Percentiles rank a stretch among this genome's conserved stretches.
Conservation (phyloP, 2,888 invertebrate genomes). For the Volucella bombylans region DNA sequence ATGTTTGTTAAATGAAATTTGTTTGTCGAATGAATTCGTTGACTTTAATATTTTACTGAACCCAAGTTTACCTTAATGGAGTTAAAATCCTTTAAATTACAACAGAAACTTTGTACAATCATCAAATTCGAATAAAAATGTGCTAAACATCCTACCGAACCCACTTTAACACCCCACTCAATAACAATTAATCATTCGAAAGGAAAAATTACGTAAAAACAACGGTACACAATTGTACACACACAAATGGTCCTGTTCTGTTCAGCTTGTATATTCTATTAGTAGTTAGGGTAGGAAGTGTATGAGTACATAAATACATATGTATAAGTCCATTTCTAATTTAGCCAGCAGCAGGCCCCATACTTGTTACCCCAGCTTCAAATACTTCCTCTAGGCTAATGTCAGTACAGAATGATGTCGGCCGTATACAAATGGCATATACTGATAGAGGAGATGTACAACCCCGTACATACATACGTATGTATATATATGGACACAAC, state of each 20-base stretch:
- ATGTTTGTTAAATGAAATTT: too few relatives aligned
- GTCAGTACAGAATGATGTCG: constrained; percentile 61
- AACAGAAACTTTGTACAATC: neutral
- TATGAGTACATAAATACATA: neutral
- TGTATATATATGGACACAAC: constrained; percentile 3
- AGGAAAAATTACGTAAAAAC: constrained; percentile 71
- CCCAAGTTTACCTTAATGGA: neutral
- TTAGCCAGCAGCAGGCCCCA: constrained; percentile 59
- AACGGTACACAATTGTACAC: constrained; percentile 57
- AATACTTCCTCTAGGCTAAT: constrained; percentile 55
- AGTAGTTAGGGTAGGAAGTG: constrained; percentile 4
- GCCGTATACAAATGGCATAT: neutral
- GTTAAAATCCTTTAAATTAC: neutral
- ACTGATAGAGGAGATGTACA: too few relatives aligned
- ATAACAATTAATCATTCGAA: constrained; percentile 71
- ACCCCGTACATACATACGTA: too few relatives aligned
- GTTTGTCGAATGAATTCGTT: too few relatives aligned
- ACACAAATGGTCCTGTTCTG: constrained; percentile 55
- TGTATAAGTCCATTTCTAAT: constrained; percentile 64
- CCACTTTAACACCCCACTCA: constrained; percentile 63
- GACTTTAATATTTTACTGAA: too few relatives aligned
- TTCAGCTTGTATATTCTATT: neutral
- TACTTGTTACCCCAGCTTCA: constrained; percentile 30
- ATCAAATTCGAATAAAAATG: constrained; percentile 38
- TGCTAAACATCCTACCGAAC: constrained; percentile 36